These are phyloP conservation scores for Falco naumanni DNA, from an alignment of 2,797 vertebrate species.

Conservation along the genomic window DNA sequence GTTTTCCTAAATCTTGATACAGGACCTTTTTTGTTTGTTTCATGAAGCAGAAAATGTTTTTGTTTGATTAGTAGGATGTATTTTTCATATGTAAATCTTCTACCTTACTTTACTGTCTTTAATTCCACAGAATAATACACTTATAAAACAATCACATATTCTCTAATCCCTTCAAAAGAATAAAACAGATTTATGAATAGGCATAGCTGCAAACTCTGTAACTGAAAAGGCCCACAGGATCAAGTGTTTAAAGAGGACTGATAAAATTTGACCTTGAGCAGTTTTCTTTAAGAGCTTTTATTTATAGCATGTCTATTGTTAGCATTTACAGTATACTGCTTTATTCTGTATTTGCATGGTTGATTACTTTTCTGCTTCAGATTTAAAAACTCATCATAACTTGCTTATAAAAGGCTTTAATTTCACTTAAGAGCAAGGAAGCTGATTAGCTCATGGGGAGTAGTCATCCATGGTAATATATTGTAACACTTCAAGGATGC, in stretches of 20 bases:
- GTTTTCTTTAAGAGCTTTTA: slow-evolving; percentile 42
- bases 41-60: neutral
- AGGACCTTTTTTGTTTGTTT: neutral
- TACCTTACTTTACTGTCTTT: neutral
- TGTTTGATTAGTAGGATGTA: neutral
- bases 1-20: neutral
- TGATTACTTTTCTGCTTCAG: slow-evolving; percentile 42
- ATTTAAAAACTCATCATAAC: slow-evolving; percentile 24
- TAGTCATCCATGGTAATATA: neutral
- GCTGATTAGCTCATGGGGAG: neutral
- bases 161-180: neutral
- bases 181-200: neutral
- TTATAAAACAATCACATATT: neutral
- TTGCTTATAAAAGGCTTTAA: slow-evolving; percentile 45
- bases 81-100: neutral
- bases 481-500: slow-evolving; percentile 25
- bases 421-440: slow-evolving; percentile 9
- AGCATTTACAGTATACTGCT: slow-evolving; percentile 13
- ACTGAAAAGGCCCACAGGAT: neutral
- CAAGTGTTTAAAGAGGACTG: neutral
- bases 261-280: slow-evolving; percentile 38
- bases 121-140: neutral
- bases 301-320: slow-evolving; percentile 50
- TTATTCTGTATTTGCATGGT: slow-evolving; percentile 45
- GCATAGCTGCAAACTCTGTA: neutral